Evolutionary conservation across 2,113 vertebrate genomes (phyloP).

Genomic region (Burhinus bistriatus): DNA sequence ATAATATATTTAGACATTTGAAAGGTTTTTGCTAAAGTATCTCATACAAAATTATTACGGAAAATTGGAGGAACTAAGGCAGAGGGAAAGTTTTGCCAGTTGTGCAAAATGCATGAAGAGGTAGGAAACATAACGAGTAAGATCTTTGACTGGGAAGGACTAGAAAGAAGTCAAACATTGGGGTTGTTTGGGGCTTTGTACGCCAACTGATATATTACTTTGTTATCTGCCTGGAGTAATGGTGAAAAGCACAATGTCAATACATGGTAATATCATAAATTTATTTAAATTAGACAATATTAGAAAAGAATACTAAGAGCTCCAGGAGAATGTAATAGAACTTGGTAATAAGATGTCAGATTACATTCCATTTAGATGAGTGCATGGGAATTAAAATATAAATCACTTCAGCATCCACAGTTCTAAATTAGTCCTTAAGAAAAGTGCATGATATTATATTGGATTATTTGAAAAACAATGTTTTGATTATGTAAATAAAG

Average conservation of each 20-base stretch:
- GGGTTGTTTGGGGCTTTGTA: background rate
- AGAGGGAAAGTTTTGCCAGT: background rate
- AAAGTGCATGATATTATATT: background rate
- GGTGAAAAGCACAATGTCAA: background rate
- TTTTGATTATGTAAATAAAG: background rate
- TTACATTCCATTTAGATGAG: slow-evolving; percentile 53
- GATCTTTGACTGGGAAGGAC: background rate
- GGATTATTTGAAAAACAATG: background rate
- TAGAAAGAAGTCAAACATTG: background rate
- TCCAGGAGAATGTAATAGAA: slow-evolving; percentile 16
- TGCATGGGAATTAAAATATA: slow-evolving; percentile 21
- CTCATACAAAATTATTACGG: background rate
- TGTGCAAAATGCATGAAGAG: background rate
- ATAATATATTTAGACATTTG: background rate
- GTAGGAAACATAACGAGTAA: background rate
- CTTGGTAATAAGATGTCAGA: slow-evolving; percentile 47
- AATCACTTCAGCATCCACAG: background rate
- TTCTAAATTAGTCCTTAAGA: slow-evolving; percentile 5
- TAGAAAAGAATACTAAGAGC: background rate
- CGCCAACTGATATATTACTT: background rate
- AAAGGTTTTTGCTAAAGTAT: background rate
- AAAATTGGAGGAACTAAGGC: background rate
- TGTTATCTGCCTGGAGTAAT: background rate
- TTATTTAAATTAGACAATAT: slow-evolving; percentile 14
- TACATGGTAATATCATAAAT: background rate